Evolutionary conservation across 2,888 invertebrate genomes (phyloP), one percentile per base, ranked within the genome.

Genomic region (Mythimna lalbum): DNA sequence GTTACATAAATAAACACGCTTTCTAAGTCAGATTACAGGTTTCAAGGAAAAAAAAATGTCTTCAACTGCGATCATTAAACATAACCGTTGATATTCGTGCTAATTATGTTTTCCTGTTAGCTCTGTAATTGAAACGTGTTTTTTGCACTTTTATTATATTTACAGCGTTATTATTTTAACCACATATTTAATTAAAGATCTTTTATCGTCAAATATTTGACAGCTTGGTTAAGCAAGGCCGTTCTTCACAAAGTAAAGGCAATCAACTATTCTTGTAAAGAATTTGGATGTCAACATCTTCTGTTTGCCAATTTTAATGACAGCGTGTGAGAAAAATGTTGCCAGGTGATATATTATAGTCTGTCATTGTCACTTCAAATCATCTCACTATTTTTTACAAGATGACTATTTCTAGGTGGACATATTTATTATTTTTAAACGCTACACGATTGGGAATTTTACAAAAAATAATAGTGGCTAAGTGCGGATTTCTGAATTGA

Each of bases 101-200:
- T 76, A 67, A 78, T 80, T 76, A 50, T 64, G 66, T 81, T 81
- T 81, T 76, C 79, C 73, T 80, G 68, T 66, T 80, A 73, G 53
- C 47, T 60, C 66, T 50, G 53, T 69, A 69, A 80, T 69, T 61
- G 69, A 71, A 71, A 60, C 63, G 27, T 71, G 63, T 67, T 81
- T 67, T 72, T 73, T 72, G 23, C 36, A 59, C 55, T 62, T 60
- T 1, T 52, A 61, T 65, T 57, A 43, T 43, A 43, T 43, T 43
- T 59, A 43, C 60, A 33, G 50, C 47, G 52, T 47, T 49, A 19
- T 69, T 57, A 57, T 57, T 76, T 55, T 21, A 57, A 52, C 50
- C 43, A 56, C 19, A 49, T 56, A 47, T 43, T 73, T 50, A 61
- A 27, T 62, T 53, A 62, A 12, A 14, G 47, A 76, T 76, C 27